Percentiles rank a stretch among this genome's conserved stretches.
Conservation (phyloP, 1,140 invertebrate species). For the Epicauta chinensis region DNA sequence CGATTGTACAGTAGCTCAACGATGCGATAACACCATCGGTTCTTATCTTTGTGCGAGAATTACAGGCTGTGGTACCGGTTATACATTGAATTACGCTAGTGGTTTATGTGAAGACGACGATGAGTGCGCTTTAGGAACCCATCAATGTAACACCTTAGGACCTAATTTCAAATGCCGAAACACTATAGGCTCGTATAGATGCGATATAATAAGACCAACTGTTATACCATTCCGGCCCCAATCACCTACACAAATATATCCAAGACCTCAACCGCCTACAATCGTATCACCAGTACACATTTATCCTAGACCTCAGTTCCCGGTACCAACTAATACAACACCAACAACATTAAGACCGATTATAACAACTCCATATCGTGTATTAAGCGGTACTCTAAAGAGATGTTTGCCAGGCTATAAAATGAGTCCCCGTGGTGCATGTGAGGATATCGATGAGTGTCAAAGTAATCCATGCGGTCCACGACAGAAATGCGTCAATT, state of each 20-base stretch:
- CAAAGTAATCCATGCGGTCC: conserved; percentile 40
- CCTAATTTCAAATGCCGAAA: conserved; percentile 78
- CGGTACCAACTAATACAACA: too few relatives aligned
- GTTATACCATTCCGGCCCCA: conserved; percentile 10
- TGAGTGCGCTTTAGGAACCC: conserved; percentile 75
- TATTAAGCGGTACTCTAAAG: conserved; percentile 29
- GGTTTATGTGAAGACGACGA: conserved; percentile 91
- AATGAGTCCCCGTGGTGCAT: conserved; percentile 43
- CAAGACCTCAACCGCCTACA: too few relatives aligned
- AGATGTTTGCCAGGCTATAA: conserved; percentile 51
- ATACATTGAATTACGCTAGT: conserved; percentile 82
- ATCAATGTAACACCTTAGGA: conserved; percentile 66
- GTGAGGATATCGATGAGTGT: conserved; percentile 50
- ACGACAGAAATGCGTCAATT: conserved; percentile 50
- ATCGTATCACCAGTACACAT: too few relatives aligned
- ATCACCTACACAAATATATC: too few relatives aligned
- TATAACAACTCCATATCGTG: too few relatives aligned
- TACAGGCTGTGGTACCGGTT: conserved; percentile 91
- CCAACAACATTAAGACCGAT: too few relatives aligned
- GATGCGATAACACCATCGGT: conserved; percentile 87
- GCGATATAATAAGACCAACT: conserved; percentile 47
- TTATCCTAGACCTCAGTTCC: too few relatives aligned
- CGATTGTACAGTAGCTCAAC: conserved; percentile 58
- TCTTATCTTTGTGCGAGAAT: conserved; percentile 78
- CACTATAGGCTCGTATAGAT: conserved; percentile 72